A percentile compares a stretch with the other conserved stretches of the same genome.
These are phyloP conservation scores for Butastur rufipennis DNA, from an alignment of 2,113 vertebrate genomes.

Conservation along the genomic window DNA sequence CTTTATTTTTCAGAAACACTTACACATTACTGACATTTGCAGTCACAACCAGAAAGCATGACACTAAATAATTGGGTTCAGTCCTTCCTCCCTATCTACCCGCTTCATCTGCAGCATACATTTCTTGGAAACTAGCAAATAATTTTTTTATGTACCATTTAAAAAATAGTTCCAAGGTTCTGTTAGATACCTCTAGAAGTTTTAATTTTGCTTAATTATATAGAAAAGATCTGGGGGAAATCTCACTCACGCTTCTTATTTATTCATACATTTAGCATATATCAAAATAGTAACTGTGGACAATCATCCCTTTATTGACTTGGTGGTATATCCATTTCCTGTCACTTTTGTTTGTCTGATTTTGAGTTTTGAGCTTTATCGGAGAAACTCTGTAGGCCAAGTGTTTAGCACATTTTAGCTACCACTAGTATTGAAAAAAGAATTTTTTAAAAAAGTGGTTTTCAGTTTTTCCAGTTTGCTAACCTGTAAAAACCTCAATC, in stretches of 20 bases:
- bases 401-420: not conserved
- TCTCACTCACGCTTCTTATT: not conserved
- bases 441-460: not conserved
- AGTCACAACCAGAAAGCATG: slow-evolving; percentile 6
- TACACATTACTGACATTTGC: not conserved
- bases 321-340: not conserved
- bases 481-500: not conserved
- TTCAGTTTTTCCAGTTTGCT: not conserved
- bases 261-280: not conserved
- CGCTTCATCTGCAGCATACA: not conserved
- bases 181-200: not conserved
- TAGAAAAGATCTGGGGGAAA: not conserved
- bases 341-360: not conserved
- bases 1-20: not conserved
- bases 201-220: not conserved
- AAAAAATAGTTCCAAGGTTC: not conserved
- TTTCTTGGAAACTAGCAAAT: not conserved
- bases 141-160: not conserved
- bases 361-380: not conserved
- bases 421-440: not conserved
- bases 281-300: not conserved
- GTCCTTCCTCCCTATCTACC: not conserved
- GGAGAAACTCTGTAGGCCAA: not conserved
- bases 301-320: not conserved
- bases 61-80: not conserved